Evolutionary conservation across 1,140 invertebrate species (phyloP).

Genomic region (Aphelenchoides avenae): DNA sequence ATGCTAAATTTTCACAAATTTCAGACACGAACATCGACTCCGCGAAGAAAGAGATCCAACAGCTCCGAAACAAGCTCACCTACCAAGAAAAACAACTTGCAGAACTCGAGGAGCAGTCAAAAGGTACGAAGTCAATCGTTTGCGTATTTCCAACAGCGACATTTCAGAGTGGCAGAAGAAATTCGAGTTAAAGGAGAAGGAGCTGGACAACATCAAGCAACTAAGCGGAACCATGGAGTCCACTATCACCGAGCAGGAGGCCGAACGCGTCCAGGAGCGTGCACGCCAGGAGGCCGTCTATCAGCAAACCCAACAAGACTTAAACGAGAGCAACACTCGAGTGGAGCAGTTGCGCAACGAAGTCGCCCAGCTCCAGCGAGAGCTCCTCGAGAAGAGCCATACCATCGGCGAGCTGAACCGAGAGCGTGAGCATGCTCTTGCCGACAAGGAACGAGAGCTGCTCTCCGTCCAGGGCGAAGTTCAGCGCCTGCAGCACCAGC

Average conservation of each 20-base stretch:
- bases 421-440: constrained; percentile 1
- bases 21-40: constrained; percentile 21
- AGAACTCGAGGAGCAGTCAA: constrained; percentile 18
- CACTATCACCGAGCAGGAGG: neutral
- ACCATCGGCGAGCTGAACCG: constrained; percentile 6
- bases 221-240: constrained; percentile 16
- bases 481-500: constrained; percentile 7
- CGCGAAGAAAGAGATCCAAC: constrained; percentile 33
- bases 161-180: constrained; percentile 10
- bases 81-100: constrained; percentile 35
- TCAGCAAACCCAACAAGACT: constrained; percentile 15
- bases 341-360: constrained; percentile 23
- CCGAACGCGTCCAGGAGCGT: constrained; percentile 5
- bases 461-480: constrained; percentile 10
- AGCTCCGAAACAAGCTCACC: constrained; percentile 22
- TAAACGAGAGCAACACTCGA: constrained; percentile 4
- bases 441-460: constrained; percentile 7
- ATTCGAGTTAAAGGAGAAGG: constrained; percentile 18
- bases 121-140: neutral
- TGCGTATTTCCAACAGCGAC: neutral
- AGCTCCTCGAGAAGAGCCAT: constrained; percentile 12
- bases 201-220: constrained; percentile 13
- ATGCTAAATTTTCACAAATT: neutral
- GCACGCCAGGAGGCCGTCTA: constrained; percentile 21
- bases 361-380: constrained; percentile 10